Base-by-base conservation (phyloP, 2,888 invertebrate species). In the Xiphydria camelus region DNA sequence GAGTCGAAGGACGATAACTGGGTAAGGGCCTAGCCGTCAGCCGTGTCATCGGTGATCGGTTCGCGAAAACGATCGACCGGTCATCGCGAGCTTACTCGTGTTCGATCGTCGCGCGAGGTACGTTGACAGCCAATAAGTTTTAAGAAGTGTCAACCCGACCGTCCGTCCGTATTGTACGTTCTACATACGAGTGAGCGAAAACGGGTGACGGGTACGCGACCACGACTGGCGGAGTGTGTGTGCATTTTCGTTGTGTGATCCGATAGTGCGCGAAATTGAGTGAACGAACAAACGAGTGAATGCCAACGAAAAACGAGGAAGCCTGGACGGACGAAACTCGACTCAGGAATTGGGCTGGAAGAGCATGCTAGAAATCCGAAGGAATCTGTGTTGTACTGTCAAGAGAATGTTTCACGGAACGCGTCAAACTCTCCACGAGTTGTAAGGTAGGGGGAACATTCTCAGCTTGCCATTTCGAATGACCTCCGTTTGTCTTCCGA, bases 1-100 rank as follows among this genome's bases (percentile, higher is more conserved):
- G 59, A 64, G 64, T 65, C 66, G 68, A 70, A 70, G 68, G 66
- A 69, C 67, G 66, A 68, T 66, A 66, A 62, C 58, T 66, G 62
- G 62, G 59, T 60, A 58, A 62, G 64, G 61, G 53, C 53, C 46
- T 41, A 43, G 50, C 45, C 45, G 52, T 45, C 37, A 49, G 51
- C 60, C 56, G 62, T 61, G 60, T 57, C 51, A 52, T 52, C 53
- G 57, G 52, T 58, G 51, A 55, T 60, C 53, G 53, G 47, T 47
- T 31, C 42, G 47, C 41, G 53, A 49, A 39, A 44, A 43, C 29
- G 29, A 29, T 29, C 12, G 15, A 29, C 12, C 12, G 29, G 29
- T 29, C n/a, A n/a, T 29, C 7, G 12, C 12, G 12, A 29, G 15
- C 29, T 12, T 29, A 29, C n/a, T n/a, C 29, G 29, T 29, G 3